Conservation (phyloP, 2,797 vertebrate species). For the Falco novaeseelandiae region DNA sequence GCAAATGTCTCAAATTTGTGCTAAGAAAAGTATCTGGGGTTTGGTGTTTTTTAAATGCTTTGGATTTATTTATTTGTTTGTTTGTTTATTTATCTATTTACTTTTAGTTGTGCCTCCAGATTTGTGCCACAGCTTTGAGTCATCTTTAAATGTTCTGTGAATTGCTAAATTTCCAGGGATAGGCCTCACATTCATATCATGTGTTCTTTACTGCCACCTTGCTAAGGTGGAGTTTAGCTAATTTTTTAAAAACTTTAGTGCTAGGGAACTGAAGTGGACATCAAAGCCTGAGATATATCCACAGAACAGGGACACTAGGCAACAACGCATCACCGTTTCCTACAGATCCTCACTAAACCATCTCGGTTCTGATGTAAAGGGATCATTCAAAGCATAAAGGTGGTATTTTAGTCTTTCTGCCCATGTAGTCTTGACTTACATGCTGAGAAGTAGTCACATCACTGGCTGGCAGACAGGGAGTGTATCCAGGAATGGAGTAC, state of each 20-base stretch:
- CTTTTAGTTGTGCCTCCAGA: background rate
- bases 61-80: background rate
- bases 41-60: background rate
- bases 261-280: background rate
- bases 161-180: background rate
- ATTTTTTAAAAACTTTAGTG: background rate
- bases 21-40: background rate
- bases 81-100: background rate
- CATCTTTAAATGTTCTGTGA: background rate
- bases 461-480: background rate
- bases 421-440: rapidly evolving
- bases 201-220: background rate
- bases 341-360: background rate
- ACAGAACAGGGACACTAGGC: background rate
- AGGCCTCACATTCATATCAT: background rate
- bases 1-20: background rate
- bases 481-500: background rate
- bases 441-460: background rate
- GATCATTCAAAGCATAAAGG: background rate
- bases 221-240: background rate
- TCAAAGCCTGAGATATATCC: background rate
- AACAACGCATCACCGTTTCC: background rate
- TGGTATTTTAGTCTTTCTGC: background rate
- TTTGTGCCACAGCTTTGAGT: background rate
- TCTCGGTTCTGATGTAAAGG: rapidly evolving